These are phyloP conservation scores for Cheilosia impressa DNA, from an alignment of 2,888 invertebrate genomes.

Conservation along the genomic window DNA sequence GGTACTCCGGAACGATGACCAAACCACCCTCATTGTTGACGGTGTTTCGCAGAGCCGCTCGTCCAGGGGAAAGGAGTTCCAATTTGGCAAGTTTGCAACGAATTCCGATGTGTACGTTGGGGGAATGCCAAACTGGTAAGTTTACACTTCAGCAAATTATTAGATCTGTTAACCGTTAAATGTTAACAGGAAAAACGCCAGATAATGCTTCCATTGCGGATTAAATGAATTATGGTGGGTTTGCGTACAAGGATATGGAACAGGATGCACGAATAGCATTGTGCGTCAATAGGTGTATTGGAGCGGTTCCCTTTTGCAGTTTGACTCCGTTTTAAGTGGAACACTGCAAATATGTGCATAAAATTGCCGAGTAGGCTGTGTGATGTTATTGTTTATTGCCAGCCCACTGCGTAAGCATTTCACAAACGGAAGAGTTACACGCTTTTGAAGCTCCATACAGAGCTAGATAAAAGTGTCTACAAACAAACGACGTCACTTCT, in stretches of 20 bases:
- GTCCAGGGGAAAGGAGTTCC: constrained; percentile 94
- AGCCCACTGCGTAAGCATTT: no score
- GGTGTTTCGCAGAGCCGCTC: constrained; percentile 90
- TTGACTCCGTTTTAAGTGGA: neutral
- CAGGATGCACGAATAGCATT: neutral
- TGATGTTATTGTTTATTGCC: no score
- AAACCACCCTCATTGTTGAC: constrained; percentile 94
- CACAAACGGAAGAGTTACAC: no score
- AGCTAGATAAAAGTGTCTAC: no score
- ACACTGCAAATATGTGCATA: no score
- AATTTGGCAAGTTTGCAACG: constrained; percentile 92
- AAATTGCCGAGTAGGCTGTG: no score
- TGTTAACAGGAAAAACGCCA: constrained; percentile 6
- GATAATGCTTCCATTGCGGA: constrained; percentile 22
- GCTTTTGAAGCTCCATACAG: no score
- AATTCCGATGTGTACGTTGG: constrained; percentile 98
- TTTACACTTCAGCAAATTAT: constrained; percentile 77
- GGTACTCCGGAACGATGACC: constrained; percentile 91
- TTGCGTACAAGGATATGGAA: neutral
- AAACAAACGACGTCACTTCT: no score
- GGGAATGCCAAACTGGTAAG: constrained; percentile 95
- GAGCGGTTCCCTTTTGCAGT: neutral
- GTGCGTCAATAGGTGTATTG: neutral
- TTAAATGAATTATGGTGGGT: constrained; percentile 21
- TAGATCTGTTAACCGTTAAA: constrained; percentile 46